Evolutionary conservation across 2,113 vertebrate species (phyloP), one percentile per base, ranked within the genome.

Genomic region (Gnathonemus echidnorhynchus): DNA sequence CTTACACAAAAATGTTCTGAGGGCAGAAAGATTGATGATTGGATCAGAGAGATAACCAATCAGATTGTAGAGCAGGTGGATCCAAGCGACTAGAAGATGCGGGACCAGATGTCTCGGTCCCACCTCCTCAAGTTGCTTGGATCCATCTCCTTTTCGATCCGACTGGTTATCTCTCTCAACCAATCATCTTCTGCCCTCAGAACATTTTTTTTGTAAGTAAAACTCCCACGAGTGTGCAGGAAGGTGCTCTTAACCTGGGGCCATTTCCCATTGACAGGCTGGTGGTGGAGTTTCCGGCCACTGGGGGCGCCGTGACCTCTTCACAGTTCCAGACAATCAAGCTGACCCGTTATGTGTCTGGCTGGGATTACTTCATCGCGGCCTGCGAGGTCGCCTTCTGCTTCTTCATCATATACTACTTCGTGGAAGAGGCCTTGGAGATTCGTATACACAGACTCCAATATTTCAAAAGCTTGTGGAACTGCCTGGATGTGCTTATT

Each of bases 281-380:
- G 91, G 90, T 99, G 93, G 97, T 96, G 62, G 98, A 99, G 94
- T 98, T 99, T 90, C 98, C 98, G 27, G 97, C 98, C 0, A 99
- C 98, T 1, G 98, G 98, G 2, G 98, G 98, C 0, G 95, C 96
- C 39, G 80, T 98, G 89, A 97, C 98, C 0, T 99, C 98, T 56
- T 99, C 97, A 97, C 98, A 98, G 88, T 98, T 99, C 93, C 98
- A 99, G 92, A 98, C 98, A 0, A 97, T 99, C 83, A 98, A 97
- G 52, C 93, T 99, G 91, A 95, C 98, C 89, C 96, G 95, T 50
- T 99, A 99, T 1, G 92, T 97, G 89, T 97, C 97, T 77, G 95
- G 97, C 91, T 98, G 97, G 93, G 98, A 99, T 94, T 98, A 97
- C 95, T 99, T 99, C 93, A 94, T 99, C 92, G 97, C 95, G 6